Conservation (phyloP, 53 echinoderm and acorn worm genomes). For the Holothuria leucospilota region DNA sequence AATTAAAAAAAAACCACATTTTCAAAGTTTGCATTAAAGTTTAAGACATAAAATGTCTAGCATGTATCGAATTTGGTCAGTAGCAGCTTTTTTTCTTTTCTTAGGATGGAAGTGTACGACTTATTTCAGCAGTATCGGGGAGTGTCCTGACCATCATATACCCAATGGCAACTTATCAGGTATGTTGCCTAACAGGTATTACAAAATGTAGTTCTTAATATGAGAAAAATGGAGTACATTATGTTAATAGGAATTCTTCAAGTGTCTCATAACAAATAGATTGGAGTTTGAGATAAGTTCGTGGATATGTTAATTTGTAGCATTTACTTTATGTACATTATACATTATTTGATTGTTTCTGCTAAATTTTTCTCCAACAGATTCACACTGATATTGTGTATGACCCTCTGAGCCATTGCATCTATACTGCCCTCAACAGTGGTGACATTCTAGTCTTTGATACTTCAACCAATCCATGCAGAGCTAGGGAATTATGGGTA, state of each 20-base stretch:
- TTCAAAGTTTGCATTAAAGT: no score
- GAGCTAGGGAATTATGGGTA: slow-evolving; percentile 80
- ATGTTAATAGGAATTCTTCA: no score
- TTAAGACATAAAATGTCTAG: no score
- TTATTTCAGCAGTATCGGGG: slow-evolving; percentile 85
- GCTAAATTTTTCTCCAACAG: slow-evolving; percentile 28
- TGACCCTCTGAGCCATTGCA: slow-evolving; percentile 75
- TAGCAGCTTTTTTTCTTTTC: background rate
- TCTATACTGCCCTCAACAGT: slow-evolving; percentile 86
- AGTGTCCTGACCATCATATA: slow-evolving; percentile 91
- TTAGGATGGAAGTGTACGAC: slow-evolving; percentile 91
- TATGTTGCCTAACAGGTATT: slow-evolving; percentile 10
- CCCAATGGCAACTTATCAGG: slow-evolving; percentile 96
- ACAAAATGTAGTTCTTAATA: no score
- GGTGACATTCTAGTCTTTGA: slow-evolving; percentile 91
- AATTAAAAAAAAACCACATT: no score
- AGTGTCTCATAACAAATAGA: no score
- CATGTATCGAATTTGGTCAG: no score
- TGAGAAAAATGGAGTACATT: no score
- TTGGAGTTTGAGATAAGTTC: no score
- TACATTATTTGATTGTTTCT: no score
- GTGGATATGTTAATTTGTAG: no score
- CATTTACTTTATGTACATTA: no score
- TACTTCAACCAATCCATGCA: slow-evolving; percentile 86
- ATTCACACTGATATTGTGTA: slow-evolving; percentile 93